Evolutionary conservation across 2,888 invertebrate genomes (phyloP), one percentile per base, ranked within the genome.

Genomic region (Pseudeuparius sepicola): DNA sequence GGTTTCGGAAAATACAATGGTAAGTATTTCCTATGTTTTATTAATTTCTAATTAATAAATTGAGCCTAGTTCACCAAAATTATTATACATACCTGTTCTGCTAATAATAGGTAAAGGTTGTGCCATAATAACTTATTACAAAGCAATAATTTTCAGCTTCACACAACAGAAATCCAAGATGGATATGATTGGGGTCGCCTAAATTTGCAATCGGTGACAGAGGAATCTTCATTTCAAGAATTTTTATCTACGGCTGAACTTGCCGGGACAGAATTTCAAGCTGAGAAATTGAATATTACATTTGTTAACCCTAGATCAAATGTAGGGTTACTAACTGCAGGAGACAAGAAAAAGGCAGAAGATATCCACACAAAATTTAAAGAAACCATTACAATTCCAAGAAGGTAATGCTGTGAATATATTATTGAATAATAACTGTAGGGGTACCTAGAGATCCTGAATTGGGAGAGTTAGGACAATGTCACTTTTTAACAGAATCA

Each of bases 211-310:
- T 94, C 94, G 0, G 85, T 94, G 0, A 96, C 94, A 0, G 94
- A 96, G 49, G 90, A 94, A 59, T 88, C 83, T n/a, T 87, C 90
- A 0, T 78, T 97, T 40, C 89, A 96, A 65, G 97, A 96, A 54
- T 97, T 98, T 59, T 66, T 98, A 3, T 82, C 89, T 0, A 96
- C 89, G 0, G 97, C 97, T 0, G 85, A 94, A 61, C 64, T 98
- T 37, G 94, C 96, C 1, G 88, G 89, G 23, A 85, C 86, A 1
- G 93, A 97, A 59, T 98, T 96, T 58, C 80, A 83, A 54, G 82
- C 87, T 3, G 92, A 93, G 57, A 90, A 90, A 57, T 59, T 89
- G 2, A 90, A 93, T 55, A 71, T 90, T 4, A 79, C 72, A 41
- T 78, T 85, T 56, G 71, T 86, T 0, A 74, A 77, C 53, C 69